Conservation (phyloP, 2,888 invertebrate species). For the Drosophila antonietae region DNA sequence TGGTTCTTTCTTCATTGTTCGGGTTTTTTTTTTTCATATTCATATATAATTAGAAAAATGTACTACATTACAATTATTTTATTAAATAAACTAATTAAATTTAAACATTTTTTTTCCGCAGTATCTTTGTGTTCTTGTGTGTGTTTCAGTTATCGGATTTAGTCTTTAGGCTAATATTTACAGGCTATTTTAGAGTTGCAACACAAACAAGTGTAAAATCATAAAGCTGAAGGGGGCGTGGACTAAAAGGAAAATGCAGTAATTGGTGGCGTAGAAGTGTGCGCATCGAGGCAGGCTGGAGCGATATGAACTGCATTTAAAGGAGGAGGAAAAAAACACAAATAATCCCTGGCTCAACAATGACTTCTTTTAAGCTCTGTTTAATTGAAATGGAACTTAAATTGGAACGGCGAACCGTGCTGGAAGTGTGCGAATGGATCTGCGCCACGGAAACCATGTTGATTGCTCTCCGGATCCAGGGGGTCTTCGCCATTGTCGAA, state of each 20-base stretch:
- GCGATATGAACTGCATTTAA: slow-evolving; percentile 27
- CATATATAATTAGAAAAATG: slow-evolving; percentile 74
- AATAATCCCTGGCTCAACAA: slow-evolving; percentile 49
- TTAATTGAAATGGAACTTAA: slow-evolving; percentile 98
- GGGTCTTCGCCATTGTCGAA: slow-evolving; percentile 99
- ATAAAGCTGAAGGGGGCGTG: slow-evolving; percentile 18
- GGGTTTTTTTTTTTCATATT: slow-evolving; percentile 22
- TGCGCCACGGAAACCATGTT: slow-evolving; percentile 86
- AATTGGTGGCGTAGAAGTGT: slow-evolving; percentile 16
- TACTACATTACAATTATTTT: slow-evolving; percentile 74
- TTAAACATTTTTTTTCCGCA: slow-evolving; percentile 47
- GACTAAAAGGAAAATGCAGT: slow-evolving; percentile 32
- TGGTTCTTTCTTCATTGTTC: slow-evolving; percentile 37
- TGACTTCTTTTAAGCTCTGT: slow-evolving; percentile 38
- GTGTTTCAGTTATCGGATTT: slow-evolving; percentile 55
- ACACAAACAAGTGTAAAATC: slow-evolving; percentile 68
- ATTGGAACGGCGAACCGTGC: slow-evolving; percentile 96
- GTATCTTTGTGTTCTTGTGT: slow-evolving; percentile 52
- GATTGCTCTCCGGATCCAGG: slow-evolving; percentile 94
- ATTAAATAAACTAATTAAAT: slow-evolving; percentile 77
- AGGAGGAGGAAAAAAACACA: slow-evolving; percentile 44
- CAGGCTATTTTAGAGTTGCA: slow-evolving; percentile 63
- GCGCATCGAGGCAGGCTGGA: slow-evolving; percentile 4
- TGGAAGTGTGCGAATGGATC: slow-evolving; percentile 94
- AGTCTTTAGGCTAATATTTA: slow-evolving; percentile 78